These are phyloP conservation scores for Drosophila leontia DNA, from an alignment of 1,140 invertebrate species.

Conservation along the genomic window DNA sequence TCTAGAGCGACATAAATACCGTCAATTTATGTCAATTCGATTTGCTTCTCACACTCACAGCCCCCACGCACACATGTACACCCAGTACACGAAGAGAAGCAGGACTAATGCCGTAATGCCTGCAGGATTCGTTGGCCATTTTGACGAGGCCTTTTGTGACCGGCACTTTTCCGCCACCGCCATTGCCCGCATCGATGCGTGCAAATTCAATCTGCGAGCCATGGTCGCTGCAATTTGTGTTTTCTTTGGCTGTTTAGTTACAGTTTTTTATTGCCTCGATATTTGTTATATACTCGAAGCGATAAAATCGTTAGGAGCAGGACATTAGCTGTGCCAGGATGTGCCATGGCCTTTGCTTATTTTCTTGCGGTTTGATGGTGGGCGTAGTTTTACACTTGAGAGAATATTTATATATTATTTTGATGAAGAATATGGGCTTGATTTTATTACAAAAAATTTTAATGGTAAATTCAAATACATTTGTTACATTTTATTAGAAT, in stretches of 20 bases:
- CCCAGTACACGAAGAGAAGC: conserved; percentile 1
- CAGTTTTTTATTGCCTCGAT: conserved; percentile 66
- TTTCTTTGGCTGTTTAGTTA: conserved; percentile 74
- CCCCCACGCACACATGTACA: conserved; percentile 10
- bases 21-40: conserved; percentile 78
- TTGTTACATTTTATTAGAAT: no score
- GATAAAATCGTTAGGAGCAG: conserved; percentile 36
- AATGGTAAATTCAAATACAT: no score
- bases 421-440: background rate
- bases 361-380: conserved; percentile 30
- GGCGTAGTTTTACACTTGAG: conserved; percentile 1
- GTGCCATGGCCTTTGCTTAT: conserved; percentile 23
- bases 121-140: conserved; percentile 54
- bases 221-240: conserved; percentile 68
- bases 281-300: conserved; percentile 43
- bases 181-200: conserved; percentile 57
- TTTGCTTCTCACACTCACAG: conserved; percentile 45
- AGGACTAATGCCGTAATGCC: conserved; percentile 62
- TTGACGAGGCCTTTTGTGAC: conserved; percentile 64
- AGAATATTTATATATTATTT: background rate
- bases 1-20: conserved; percentile 48
- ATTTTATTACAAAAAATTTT: background rate
- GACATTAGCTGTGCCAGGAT: conserved; percentile 31
- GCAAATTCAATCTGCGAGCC: conserved; percentile 72
- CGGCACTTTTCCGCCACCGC: conserved; percentile 17